Evolutionary conservation across 2,113 vertebrate genomes (phyloP).

Genomic region (Acrocephalus kingi): DNA sequence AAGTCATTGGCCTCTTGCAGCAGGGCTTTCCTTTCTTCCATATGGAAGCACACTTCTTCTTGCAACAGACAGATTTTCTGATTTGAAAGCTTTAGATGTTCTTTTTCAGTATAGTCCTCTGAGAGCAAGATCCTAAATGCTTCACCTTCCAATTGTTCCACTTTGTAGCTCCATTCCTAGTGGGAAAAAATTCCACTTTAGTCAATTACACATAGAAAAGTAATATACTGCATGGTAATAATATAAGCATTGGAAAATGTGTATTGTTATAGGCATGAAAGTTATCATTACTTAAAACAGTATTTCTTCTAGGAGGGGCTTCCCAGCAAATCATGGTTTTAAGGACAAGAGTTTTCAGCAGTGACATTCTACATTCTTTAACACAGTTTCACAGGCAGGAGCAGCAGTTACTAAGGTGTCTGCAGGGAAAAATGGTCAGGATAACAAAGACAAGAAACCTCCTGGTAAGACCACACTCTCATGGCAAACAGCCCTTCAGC

Average conservation of each 20-base stretch:
- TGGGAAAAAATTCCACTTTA: conserved; percentile 12
- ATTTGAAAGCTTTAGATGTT: conserved; percentile 72
- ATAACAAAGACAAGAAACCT: not conserved
- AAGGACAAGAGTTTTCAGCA: not conserved
- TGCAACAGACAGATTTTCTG: conserved; percentile 72
- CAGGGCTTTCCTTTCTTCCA: conserved; percentile 68
- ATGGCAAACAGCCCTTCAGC: not conserved
- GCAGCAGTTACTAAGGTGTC: not conserved
- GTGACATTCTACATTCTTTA: not conserved
- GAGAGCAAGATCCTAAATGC: conserved; percentile 67
- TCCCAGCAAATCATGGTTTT: not conserved
- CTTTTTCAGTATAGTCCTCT: conserved; percentile 68
- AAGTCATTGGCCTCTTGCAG: conserved; percentile 80
- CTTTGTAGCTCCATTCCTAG: conserved; percentile 76
- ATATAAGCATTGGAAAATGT: not conserved
- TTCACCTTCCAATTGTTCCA: conserved; percentile 73
- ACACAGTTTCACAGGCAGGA: not conserved
- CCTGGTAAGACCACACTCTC: not conserved
- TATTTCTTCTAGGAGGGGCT: not conserved
- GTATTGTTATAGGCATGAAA: not conserved
- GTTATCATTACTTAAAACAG: not conserved
- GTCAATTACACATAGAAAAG: not conserved
- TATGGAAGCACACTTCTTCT: conserved; percentile 70
- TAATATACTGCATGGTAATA: not conserved
- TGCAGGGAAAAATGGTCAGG: not conserved